Base-by-base conservation (phyloP, 2,113 vertebrate species). In the Pimephales promelas region DNA sequence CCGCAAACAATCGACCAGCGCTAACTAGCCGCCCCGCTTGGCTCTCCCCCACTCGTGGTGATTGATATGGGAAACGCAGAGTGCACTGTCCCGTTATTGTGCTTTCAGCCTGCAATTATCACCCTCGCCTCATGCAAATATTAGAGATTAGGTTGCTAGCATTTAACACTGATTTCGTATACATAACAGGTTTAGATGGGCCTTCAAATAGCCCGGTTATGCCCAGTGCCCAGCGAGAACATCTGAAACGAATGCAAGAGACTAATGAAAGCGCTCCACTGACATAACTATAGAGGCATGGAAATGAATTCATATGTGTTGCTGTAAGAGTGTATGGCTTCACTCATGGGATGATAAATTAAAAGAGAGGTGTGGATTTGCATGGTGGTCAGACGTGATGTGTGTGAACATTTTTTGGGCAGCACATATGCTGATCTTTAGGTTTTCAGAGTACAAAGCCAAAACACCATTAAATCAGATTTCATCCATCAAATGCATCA, bases 61-160 rank as follows among this genome's bases (percentile, higher is more conserved):
- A 97, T 97, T 97, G 97, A 98, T 97, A 97, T 99, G 97, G 96
- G 96, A 98, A 98, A 96, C 94, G 92, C 95, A 96, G 94, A 94
- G 93, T 93, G 91, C 92, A 90, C 91, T 89, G 90, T 88, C 86
- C 80, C 88, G 90, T 89, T 92, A 91, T 82, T 80, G 40, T 40
- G 40, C 82, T 84, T 88, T 86, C 79, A 81, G 45, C 26, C 83
- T 49, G 26, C 70, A 92, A 92, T 92, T 89, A 91, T 92, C 90
- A 71, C 28, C 77, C 54, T 72, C 85, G 74, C 91, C 91, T 89
- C 89, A 91, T 90, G 89, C 86, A 83, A 86, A 77, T 61, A 24
- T 75, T 87, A 86, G 76, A 68, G 28, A 84, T 93, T 90, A 83
- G 88, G 87, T 85, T 59, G 89, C 83, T 89, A 88, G 90, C 90